Percentiles rank a stretch among this genome's conserved stretches.
Evolutionary conservation across 2,888 invertebrate genomes (phyloP).

Genomic region (Ormyrus nitidulus): DNA sequence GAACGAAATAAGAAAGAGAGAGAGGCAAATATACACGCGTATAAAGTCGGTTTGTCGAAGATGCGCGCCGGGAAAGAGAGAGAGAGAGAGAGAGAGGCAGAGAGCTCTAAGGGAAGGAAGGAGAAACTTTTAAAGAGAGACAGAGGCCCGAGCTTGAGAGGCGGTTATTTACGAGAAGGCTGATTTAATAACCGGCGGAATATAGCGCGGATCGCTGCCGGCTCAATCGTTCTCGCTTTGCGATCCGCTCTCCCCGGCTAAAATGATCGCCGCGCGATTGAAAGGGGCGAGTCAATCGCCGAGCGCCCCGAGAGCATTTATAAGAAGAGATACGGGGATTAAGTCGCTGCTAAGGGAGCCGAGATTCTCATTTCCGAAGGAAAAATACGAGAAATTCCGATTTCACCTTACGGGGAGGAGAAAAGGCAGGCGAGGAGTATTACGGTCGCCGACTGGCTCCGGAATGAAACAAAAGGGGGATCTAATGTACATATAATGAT

Average conservation of each 20-base stretch:
- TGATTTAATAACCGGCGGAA: slow-evolving; percentile 66
- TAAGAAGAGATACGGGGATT: slow-evolving; percentile 48
- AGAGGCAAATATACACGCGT: slow-evolving; percentile 15
- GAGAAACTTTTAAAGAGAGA: slow-evolving; percentile 52
- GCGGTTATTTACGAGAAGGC: slow-evolving; percentile 64
- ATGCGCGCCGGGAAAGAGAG: slow-evolving; percentile 29
- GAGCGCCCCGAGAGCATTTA: slow-evolving; percentile 28
- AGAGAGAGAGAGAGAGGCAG: slow-evolving; percentile 32
- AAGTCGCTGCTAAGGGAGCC: slow-evolving; percentile 41
- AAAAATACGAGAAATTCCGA: slow-evolving; percentile 30
- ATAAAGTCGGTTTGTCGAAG: no score
- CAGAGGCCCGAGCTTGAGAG: slow-evolving; percentile 38
- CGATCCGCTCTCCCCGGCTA: slow-evolving; percentile 9
- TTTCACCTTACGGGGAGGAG: not conserved
- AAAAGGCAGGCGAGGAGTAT: no score
- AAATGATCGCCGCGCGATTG: slow-evolving; percentile 55
- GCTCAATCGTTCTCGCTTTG: slow-evolving; percentile 54
- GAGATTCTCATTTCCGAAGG: slow-evolving; percentile 34
- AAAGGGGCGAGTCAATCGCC: slow-evolving; percentile 57
- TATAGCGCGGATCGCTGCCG: slow-evolving; percentile 55
- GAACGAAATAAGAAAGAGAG: slow-evolving; percentile 51
- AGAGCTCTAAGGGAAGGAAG: not conserved
- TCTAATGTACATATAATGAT: no score
- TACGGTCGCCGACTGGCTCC: no score
- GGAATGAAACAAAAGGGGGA: no score